These are phyloP conservation scores for Ageneiosus marmoratus DNA, from an alignment of 2,113 vertebrate species.

Conservation along the genomic window DNA sequence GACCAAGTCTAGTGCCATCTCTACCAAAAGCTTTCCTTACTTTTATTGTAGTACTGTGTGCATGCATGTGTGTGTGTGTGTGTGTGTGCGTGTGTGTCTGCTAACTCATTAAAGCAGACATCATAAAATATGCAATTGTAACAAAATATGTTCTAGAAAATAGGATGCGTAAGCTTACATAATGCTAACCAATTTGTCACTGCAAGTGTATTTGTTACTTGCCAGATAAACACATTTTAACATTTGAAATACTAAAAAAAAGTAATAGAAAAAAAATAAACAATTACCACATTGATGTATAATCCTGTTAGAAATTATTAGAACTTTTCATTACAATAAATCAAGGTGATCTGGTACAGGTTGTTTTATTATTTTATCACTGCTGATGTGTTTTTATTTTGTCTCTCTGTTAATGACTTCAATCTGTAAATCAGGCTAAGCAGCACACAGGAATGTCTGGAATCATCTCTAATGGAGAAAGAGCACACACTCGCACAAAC, in stretches of 20 bases:
- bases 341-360: not conserved
- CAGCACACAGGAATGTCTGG: constrained; percentile 80
- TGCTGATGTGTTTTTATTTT: not conserved
- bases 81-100: no score
- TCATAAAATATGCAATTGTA: no score
- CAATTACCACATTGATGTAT: not conserved
- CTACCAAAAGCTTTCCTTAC: no score
- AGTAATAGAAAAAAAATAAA: not conserved
- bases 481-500: constrained; percentile 76
- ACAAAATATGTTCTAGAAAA: no score
- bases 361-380: not conserved
- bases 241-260: not conserved
- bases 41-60: no score
- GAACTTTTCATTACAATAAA: not conserved
- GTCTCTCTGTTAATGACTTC: not conserved
- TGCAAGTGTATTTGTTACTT: not conserved
- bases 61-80: no score
- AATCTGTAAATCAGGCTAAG: constrained; percentile 67
- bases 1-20: no score
- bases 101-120: no score
- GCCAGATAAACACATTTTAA: not conserved
- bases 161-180: no score
- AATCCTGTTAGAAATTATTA: not conserved
- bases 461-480: constrained; percentile 84
- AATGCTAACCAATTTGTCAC: no score